Conservation (phyloP, 2,797 vertebrate species). For the Astyanax mexicanus region DNA sequence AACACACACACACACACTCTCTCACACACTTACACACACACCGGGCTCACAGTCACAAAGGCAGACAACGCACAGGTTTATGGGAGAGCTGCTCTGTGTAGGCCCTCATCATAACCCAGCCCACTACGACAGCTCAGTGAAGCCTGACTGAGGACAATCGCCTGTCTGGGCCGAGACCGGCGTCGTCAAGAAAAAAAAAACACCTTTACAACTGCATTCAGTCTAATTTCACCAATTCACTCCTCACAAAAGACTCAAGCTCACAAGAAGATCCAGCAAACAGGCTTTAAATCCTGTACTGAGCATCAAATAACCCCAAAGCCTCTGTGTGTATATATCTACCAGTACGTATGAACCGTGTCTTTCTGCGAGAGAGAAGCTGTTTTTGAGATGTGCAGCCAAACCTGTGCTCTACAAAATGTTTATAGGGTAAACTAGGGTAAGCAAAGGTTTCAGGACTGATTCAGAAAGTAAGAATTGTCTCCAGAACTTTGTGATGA, state of each 20-base stretch:
- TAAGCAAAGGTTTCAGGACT: no score
- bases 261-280: background rate
- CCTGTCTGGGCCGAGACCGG: conserved; percentile 13
- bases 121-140: conserved; percentile 19
- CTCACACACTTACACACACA: no score
- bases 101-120: conserved; percentile 34
- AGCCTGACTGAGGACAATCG: conserved; percentile 34
- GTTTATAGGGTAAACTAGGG: background rate
- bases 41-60: conserved; percentile 30
- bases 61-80: conserved; percentile 39
- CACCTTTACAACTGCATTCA: background rate
- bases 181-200: background rate
- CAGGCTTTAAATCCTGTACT: background rate
- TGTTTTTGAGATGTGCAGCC: background rate
- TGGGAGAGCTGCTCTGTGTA: conserved; percentile 36
- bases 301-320: conserved; percentile 6
- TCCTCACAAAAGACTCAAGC: background rate
- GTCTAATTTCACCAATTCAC: conserved; percentile 6
- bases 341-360: background rate
- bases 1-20: conserved; percentile 17
- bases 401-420: background rate
- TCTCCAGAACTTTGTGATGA: no score
- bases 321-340: background rate
- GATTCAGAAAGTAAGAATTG: no score
- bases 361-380: background rate